Conservation (phyloP, 1,140 invertebrate species). For the Leucophenga varia region DNA sequence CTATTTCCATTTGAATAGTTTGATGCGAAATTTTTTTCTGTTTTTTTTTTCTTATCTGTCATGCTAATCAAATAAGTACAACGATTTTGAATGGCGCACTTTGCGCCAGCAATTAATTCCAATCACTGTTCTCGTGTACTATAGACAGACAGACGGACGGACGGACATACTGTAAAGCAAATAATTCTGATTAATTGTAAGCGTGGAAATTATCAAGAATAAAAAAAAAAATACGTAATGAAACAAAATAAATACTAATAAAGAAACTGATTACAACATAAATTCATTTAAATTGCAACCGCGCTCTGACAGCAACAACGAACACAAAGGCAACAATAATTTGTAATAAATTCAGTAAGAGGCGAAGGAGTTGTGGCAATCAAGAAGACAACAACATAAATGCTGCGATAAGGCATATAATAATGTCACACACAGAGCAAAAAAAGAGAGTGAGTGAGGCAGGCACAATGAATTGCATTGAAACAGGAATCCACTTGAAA, state of each 20-base stretch:
- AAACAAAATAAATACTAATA: constrained; percentile 17
- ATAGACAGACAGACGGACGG: too few species aligned
- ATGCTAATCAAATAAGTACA: background rate
- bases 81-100: constrained; percentile 18
- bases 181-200: constrained; percentile 50
- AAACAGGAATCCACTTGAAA: constrained; percentile 23
- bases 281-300: constrained; percentile 50
- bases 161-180: too few species aligned
- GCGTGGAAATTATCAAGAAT: constrained; percentile 42
- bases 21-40: constrained; percentile 23
- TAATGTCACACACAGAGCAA: too few species aligned
- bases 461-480: constrained; percentile 6
- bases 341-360: constrained; percentile 12
- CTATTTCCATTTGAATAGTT: too few species aligned
- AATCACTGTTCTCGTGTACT: too few species aligned
- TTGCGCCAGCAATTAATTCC: constrained; percentile 20
- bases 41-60: constrained; percentile 24
- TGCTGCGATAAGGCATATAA: too few species aligned
- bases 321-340: constrained; percentile 3
- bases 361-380: constrained; percentile 18
- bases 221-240: constrained; percentile 10
- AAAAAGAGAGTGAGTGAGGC: too few species aligned
- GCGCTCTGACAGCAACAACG: constrained; percentile 17
- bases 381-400: constrained; percentile 7
- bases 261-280: constrained; percentile 43